Evolutionary conservation across 2,113 vertebrate genomes (phyloP).

Genomic region (Pygoscelis adeliae): DNA sequence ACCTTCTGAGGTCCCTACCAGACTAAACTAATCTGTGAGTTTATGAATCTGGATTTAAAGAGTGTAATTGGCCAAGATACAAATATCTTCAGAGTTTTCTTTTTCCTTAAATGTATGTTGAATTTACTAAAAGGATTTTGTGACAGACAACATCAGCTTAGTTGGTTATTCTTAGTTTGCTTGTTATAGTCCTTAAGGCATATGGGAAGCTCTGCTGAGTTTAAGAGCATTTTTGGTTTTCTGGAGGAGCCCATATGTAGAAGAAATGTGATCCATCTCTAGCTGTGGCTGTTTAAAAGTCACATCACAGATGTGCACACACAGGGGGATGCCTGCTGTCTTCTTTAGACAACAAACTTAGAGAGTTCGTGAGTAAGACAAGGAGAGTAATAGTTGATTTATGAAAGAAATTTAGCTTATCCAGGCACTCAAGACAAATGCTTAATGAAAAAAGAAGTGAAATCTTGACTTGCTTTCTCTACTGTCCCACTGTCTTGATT

Average conservation of each 20-base stretch:
- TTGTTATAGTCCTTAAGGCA: background rate
- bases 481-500: background rate
- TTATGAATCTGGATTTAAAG: background rate
- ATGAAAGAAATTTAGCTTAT: background rate
- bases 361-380: background rate
- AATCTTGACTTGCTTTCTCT: background rate
- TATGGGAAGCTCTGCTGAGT: background rate
- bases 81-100: background rate
- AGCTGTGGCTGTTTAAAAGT: background rate
- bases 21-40: background rate
- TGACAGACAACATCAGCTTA: background rate
- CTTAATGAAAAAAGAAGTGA: background rate
- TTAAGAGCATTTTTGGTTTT: background rate
- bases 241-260: accelerated
- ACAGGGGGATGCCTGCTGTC: background rate
- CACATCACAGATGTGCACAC: background rate
- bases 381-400: background rate
- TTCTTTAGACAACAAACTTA: background rate
- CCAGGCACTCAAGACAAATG: background rate
- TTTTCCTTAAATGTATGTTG: background rate
- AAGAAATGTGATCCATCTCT: background rate
- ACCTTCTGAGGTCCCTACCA: background rate
- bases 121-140: background rate
- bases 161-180: background rate
- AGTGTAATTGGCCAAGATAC: background rate